Evolutionary conservation across 2,888 invertebrate species (phyloP), one percentile per base, ranked within the genome.

Genomic region (Phanerotoma sp.): DNA sequence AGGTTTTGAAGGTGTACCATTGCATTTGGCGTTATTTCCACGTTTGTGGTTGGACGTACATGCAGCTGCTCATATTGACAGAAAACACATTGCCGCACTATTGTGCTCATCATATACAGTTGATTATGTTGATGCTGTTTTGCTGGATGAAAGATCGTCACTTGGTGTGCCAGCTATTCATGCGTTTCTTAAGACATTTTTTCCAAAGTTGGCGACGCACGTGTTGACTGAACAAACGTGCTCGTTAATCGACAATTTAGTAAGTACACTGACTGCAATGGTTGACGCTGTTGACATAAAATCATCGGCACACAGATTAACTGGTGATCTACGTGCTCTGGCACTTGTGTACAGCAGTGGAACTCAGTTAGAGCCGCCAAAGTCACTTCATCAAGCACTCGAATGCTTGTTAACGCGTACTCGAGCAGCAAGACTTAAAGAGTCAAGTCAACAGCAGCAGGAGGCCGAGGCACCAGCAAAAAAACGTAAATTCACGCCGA

Each of bases 1-100:
- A 48, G 96, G 94, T 55, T 88, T 92, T 63, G 96, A 96, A 79
- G 94, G 88, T 45, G 91, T 91, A 38, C 92, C 93, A 2, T 80
- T 96, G 60, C 89, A 93, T 79, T 87, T 92, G 71, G 90, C 88
- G 58, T 86, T 89, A 74, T 96, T 96, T 78, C 93, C 96, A 13
- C 89, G 93, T 70, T 85, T 96, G 69, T 96, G 95, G 96, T 82
- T 91, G 58, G 95, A 95, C 74, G 90, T 95, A 48, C 86, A 89
- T 68, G 85, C 87, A 61, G 85, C 88, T 7, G 72, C 69, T 87
- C 83, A 85, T 70, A 84, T 88, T 55, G 91, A 91, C 70, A 81
- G 87, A 44, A 91, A 91, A 73, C 88, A 92, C 71, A 87, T 92
- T 63, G 86, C 88, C 60, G 86, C 93, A 79, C 79, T 96, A 56